Conservation (phyloP, 92 coral and sea anemone genomes). For the Desmophyllum pertusum region DNA sequence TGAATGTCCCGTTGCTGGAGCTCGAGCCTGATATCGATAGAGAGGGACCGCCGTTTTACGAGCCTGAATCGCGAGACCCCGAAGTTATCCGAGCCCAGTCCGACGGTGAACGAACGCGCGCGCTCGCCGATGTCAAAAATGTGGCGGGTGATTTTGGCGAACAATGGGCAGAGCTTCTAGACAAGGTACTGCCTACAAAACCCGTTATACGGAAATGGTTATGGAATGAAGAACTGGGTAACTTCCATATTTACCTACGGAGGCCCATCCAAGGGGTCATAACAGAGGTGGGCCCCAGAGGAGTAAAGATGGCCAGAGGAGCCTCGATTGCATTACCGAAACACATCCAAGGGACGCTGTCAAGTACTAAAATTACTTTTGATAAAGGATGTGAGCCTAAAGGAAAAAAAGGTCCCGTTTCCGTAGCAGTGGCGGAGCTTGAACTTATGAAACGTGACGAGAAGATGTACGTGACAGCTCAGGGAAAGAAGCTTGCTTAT, state of each 20-base stretch:
- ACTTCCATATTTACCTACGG: conserved; percentile 79
- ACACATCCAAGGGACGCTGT: conserved; percentile 68
- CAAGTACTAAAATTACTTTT: conserved; percentile 51
- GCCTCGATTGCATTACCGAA: conserved; percentile 86
- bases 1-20: conserved; percentile 46
- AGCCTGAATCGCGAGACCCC: conserved; percentile 89
- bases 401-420: conserved; percentile 93
- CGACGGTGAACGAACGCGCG: conserved; percentile 77
- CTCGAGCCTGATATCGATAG: conserved; percentile 81
- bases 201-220: conserved; percentile 84
- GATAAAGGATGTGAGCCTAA: conserved; percentile 84
- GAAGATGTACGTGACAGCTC: conserved; percentile 77
- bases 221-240: conserved; percentile 54
- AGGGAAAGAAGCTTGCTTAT: conserved; percentile 74
- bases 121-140: conserved; percentile 65
- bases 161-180: conserved; percentile 81
- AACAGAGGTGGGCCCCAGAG: conserved; percentile 86
- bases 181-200: conserved; percentile 82
- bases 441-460: conserved; percentile 56
- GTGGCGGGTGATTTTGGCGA: conserved; percentile 56
- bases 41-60: conserved; percentile 81
- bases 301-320: conserved; percentile 91
- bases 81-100: conserved; percentile 86
- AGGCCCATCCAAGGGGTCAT: conserved; percentile 82
- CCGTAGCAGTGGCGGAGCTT: conserved; percentile 74